phyloP scores from a whole-genome alignment of 92 coral and sea anemone species.

The Siderastrea radians region DNA sequence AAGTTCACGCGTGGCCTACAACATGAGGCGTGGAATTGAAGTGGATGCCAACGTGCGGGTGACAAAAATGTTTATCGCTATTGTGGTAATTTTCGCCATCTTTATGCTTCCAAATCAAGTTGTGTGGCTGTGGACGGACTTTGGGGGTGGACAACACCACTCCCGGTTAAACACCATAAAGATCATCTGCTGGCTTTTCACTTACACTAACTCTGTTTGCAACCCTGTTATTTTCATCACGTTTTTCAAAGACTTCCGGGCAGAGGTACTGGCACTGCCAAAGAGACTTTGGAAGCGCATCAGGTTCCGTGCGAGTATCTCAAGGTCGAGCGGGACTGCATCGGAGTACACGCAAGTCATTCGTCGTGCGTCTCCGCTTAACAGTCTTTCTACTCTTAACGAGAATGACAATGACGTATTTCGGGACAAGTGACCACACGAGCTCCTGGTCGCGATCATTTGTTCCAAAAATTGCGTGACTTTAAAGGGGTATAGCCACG shows the following conservation, averaged over 20 bases:
- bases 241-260: constrained; percentile 74
- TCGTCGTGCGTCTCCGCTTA: neutral
- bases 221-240: constrained; percentile 81
- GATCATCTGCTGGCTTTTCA: constrained; percentile 90
- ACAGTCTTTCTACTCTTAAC: constrained; percentile 15
- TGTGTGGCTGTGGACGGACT: constrained; percentile 89
- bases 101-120: constrained; percentile 91
- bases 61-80: constrained; percentile 79
- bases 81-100: constrained; percentile 80
- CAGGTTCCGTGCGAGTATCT: constrained; percentile 8
- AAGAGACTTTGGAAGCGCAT: constrained; percentile 10
- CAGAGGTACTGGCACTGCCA: neutral
- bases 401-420: neutral
- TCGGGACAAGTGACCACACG: neutral
- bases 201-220: constrained; percentile 84
- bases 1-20: constrained; percentile 34
- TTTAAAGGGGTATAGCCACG: too few species aligned
- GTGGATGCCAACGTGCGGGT: constrained; percentile 73
- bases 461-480: too few species aligned
- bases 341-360: neutral
- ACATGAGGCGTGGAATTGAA: constrained; percentile 17
- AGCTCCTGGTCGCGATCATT: too few species aligned
- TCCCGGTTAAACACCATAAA: constrained; percentile 59
- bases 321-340: neutral
- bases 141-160: constrained; percentile 64